phyloP scores from a whole-genome alignment of 2,797 vertebrate genomes.

The Schizopygopsis pylzovi region DNA sequence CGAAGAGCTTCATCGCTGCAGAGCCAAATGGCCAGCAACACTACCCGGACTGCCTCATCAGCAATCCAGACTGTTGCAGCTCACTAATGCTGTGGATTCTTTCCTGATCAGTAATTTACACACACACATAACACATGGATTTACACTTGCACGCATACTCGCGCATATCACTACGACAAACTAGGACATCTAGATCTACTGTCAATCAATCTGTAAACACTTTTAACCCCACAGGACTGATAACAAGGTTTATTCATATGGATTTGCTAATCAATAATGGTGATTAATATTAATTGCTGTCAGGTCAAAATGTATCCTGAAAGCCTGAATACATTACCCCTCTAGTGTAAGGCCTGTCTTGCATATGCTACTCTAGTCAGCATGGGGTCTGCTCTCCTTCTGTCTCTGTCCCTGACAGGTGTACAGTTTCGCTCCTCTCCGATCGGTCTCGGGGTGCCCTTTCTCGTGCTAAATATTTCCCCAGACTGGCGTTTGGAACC shows the following conservation, averaged over 20 bases:
- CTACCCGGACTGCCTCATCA: slow-evolving; percentile 28
- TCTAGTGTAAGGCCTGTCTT: neutral
- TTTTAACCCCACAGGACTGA: neutral
- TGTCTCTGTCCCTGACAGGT: slow-evolving; percentile 35
- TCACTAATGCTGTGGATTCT: neutral
- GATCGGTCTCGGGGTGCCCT: neutral
- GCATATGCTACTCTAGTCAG: neutral
- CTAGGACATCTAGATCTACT: neutral
- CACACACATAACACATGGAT: slow-evolving; percentile 10
- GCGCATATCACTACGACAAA: neutral
- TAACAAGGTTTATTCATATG: neutral
- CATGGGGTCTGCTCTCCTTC: slow-evolving; percentile 1
- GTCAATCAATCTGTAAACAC: neutral
- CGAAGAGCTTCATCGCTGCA: slow-evolving; percentile 14
- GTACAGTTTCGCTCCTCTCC: slow-evolving; percentile 20
- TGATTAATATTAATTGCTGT: neutral
- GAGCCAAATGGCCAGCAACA: slow-evolving; percentile 7
- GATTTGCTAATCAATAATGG: neutral
- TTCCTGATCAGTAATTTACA: slow-evolving; percentile 2
- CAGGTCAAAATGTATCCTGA: neutral
- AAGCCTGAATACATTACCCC: slow-evolving; percentile 9
- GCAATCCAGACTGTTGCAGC: slow-evolving; percentile 23
- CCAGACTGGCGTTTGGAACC: slow-evolving; percentile 3
- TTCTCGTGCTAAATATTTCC: slow-evolving; percentile 42
- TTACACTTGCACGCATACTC: neutral